Conservation (phyloP, 2,888 invertebrate species). For the Anticlea derivata region DNA sequence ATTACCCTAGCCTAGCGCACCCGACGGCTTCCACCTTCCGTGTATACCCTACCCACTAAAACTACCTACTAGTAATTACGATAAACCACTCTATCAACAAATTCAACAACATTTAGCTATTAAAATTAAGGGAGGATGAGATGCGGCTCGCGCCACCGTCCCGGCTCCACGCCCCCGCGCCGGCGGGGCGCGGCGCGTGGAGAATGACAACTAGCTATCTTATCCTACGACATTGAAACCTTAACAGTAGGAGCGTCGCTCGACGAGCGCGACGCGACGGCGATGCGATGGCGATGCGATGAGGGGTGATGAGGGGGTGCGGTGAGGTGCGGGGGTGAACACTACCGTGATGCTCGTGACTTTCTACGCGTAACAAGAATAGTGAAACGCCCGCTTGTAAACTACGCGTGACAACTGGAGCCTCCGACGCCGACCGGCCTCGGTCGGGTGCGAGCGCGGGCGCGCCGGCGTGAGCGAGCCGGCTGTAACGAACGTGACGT, state of each 20-base stretch:
- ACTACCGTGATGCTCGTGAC: conserved; percentile 23
- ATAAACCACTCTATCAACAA: conserved; percentile 81
- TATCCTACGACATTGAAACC: conserved; percentile 23
- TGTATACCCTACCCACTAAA: conserved; percentile 70
- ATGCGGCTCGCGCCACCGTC: conserved; percentile 41
- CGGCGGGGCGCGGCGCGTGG: conserved; percentile 39
- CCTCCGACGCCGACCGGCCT: conserved; percentile 3
- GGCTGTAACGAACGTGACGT: background rate
- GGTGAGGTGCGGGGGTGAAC: conserved; percentile 26
- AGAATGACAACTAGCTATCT: conserved; percentile 33
- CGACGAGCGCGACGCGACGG: conserved; percentile 7
- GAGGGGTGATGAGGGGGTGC: conserved; percentile 28
- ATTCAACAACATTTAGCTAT: conserved; percentile 83
- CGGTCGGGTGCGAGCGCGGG: conserved; percentile 2
- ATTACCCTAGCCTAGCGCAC: conserved; percentile 69
- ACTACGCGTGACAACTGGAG: conserved; percentile 18
- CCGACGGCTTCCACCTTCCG: conserved; percentile 67
- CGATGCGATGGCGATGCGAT: conserved; percentile 22
- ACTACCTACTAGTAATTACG: conserved; percentile 71
- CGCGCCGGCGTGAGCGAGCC: conserved; percentile 3
- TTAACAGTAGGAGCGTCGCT: conserved; percentile 26
- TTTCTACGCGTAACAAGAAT: conserved; percentile 24
- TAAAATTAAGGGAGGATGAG: conserved; percentile 74
- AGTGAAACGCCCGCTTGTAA: conserved; percentile 22
- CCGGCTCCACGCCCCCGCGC: conserved; percentile 14